phyloP scores from a whole-genome alignment of 1,140 invertebrate species.

The Zaprionus kolodkinae region DNA sequence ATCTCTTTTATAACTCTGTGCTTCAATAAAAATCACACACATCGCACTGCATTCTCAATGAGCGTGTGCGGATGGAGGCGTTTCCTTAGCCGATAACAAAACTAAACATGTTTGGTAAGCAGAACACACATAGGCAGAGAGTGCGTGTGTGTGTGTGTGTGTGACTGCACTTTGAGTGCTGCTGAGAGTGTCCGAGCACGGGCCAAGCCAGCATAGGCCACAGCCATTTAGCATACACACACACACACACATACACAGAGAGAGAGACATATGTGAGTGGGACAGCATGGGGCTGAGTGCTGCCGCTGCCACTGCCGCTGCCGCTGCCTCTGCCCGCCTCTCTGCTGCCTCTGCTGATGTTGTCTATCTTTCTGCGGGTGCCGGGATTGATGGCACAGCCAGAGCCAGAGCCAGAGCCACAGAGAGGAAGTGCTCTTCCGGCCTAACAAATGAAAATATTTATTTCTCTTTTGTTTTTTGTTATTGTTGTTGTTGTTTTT shows the following conservation, averaged over 20 bases:
- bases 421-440: conserved; percentile 79
- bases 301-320: conserved; percentile 5
- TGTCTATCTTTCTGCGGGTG: conserved; percentile 47
- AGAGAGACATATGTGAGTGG: too few relatives aligned
- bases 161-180: conserved; percentile 46
- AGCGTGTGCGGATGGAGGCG: conserved; percentile 60
- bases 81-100: conserved; percentile 52
- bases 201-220: conserved; percentile 51
- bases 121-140: conserved; percentile 18
- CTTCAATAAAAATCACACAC: conserved; percentile 73
- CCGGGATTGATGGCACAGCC: conserved; percentile 44
- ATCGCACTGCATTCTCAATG: conserved; percentile 73
- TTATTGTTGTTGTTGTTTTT: conserved; percentile 11
- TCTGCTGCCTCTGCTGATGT: background rate
- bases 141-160: background rate
- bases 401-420: conserved; percentile 20
- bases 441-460: conserved; percentile 82
- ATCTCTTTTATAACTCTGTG: conserved; percentile 61
- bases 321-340: background rate
- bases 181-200: conserved; percentile 47
- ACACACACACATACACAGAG: background rate
- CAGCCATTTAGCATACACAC: conserved; percentile 51
- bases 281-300: background rate
- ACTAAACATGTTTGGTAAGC: conserved; percentile 63
- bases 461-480: conserved; percentile 63